phyloP scores from a whole-genome alignment of 2,113 vertebrate species.

The Ochotona curzoniae region DNA sequence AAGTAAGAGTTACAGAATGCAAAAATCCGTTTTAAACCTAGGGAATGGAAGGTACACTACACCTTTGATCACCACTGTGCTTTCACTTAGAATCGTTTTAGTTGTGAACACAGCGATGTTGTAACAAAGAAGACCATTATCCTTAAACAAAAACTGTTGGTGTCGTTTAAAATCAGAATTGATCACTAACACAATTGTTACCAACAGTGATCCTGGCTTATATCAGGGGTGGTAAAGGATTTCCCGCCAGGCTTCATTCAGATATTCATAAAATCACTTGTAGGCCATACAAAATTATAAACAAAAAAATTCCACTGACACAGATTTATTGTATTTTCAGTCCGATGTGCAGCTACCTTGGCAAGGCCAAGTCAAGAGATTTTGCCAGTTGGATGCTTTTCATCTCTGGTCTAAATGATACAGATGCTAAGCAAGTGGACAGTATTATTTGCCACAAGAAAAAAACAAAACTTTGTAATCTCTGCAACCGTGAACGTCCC shows the following conservation, averaged over 20 bases:
- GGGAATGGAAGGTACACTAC: no score
- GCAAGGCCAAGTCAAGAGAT: no score
- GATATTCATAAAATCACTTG: no score
- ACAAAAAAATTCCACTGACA: no score
- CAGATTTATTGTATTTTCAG: no score
- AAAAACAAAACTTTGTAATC: not conserved
- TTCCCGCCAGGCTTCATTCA: no score
- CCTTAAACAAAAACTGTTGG: not conserved
- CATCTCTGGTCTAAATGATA: not conserved
- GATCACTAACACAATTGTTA: not conserved
- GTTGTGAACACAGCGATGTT: not conserved
- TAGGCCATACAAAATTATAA: no score
- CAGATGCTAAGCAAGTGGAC: not conserved
- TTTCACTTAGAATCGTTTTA: constrained; percentile 22
- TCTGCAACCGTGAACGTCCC: not conserved
- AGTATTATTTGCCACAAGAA: not conserved
- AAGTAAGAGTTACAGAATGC: constrained; percentile 12
- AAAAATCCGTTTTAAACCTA: not conserved
- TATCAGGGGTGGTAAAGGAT: no score
- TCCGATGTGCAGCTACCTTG: no score
- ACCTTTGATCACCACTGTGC: not conserved
- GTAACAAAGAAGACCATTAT: not conserved
- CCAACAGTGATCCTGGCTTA: not conserved
- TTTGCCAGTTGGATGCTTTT: no score
- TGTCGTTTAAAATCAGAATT: not conserved